Evolutionary conservation across 2,113 vertebrate genomes (phyloP).

Genomic region (Phrynocephalus versicolor): DNA sequence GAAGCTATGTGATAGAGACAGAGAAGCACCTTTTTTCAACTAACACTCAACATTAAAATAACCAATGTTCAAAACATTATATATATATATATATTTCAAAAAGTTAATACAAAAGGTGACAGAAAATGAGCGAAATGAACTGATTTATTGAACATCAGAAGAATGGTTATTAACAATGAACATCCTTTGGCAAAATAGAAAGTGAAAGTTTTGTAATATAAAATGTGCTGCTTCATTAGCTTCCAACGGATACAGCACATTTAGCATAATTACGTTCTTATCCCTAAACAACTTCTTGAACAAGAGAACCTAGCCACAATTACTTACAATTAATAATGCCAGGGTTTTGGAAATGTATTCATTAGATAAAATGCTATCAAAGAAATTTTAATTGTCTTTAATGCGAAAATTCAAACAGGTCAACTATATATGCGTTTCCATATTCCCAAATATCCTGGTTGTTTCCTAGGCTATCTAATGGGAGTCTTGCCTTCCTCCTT

Average conservation of each 20-base stretch:
- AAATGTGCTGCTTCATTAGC: background rate
- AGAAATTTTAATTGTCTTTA: background rate
- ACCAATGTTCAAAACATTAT: background rate
- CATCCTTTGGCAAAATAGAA: background rate
- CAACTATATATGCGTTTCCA: too few relatives aligned
- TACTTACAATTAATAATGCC: background rate
- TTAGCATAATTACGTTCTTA: background rate
- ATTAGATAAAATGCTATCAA: background rate
- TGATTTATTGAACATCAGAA: background rate
- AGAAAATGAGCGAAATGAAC: background rate
- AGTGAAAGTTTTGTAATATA: background rate
- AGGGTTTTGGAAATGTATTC: background rate
- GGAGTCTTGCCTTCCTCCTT: too few relatives aligned
- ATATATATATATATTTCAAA: background rate
- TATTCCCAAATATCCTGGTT: too few relatives aligned
- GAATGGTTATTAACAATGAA: background rate
- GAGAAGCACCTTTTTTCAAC: background rate
- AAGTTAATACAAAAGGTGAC: constrained; percentile 4
- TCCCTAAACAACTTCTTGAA: background rate
- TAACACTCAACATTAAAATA: background rate
- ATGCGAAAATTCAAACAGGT: background rate
- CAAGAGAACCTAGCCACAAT: background rate
- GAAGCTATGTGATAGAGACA: background rate
- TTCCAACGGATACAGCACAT: background rate
- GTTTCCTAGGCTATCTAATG: too few relatives aligned